Percentiles rank a stretch among this genome's conserved stretches.
Evolutionary conservation across 2,113 vertebrate species (phyloP).

Genomic region (Hydropotes inermis): DNA sequence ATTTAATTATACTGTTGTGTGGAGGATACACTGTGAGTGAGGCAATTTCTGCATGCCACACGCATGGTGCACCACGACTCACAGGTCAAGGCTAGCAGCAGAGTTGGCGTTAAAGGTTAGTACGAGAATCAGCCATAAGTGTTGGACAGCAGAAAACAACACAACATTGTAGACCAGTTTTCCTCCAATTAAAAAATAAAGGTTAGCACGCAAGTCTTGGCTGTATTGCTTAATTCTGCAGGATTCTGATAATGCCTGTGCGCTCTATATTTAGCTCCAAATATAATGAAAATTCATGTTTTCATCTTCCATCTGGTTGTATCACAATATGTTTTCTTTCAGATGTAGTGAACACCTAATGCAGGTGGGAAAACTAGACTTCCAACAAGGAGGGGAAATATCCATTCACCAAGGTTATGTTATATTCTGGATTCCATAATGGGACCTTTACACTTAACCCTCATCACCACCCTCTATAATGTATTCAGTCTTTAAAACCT

Average conservation of each 20-base stretch:
- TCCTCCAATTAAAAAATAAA: not conserved
- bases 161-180: not conserved
- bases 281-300: not conserved
- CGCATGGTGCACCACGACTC: not conserved
- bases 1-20: not conserved
- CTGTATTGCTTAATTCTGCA: not conserved
- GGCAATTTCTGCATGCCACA: accelerated
- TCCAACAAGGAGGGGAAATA: not conserved
- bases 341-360: not conserved
- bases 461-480: not conserved
- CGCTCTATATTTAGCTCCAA: not conserved
- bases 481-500: not conserved
- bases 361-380: not conserved
- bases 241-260: not conserved
- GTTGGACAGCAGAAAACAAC: not conserved
- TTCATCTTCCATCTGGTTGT: not conserved
- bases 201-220: not conserved
- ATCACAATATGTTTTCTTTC: not conserved
- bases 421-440: not conserved
- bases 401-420: not conserved
- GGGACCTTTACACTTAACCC: not conserved
- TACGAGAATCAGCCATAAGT: accelerated
- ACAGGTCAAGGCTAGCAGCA: not conserved
- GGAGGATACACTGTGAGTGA: not conserved
- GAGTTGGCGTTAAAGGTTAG: not conserved